These are phyloP conservation scores for Heliconius congener DNA, from an alignment of 1,140 invertebrate species.

Conservation along the genomic window DNA sequence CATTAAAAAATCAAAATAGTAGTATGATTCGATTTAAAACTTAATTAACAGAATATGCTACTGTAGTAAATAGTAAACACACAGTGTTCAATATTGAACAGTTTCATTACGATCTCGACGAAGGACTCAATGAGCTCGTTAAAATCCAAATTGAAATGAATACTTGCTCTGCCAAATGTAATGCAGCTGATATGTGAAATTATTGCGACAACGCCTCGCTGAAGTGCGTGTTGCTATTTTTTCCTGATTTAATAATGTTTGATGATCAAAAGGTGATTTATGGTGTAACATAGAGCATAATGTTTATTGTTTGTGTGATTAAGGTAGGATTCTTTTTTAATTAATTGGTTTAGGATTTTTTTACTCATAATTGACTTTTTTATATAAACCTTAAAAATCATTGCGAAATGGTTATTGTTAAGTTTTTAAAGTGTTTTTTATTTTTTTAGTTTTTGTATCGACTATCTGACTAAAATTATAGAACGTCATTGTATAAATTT, in stretches of 20 bases:
- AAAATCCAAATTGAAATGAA: constrained; percentile 13
- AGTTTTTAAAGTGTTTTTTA: too few relatives aligned
- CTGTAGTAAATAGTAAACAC: constrained; percentile 5
- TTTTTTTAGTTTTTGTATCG: too few relatives aligned
- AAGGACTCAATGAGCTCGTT: constrained; percentile 12
- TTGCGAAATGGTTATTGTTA: too few relatives aligned
- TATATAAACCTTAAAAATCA: too few relatives aligned
- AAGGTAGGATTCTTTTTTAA: too few relatives aligned
- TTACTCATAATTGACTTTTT: too few relatives aligned
- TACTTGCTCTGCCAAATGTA: constrained; percentile 6
- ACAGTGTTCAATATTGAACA: constrained; percentile 11
- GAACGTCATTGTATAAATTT: not conserved
- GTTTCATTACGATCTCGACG: constrained; percentile 5
- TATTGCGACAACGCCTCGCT: not conserved
- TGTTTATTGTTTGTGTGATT: not conserved
- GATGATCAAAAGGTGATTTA: not conserved
- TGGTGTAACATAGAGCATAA: not conserved
- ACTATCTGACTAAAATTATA: too few relatives aligned
- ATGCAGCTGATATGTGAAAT: not conserved
- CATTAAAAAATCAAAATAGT: too few relatives aligned
- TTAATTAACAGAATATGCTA: not conserved
- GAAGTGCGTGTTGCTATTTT: not conserved
- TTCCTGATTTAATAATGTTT: not conserved
- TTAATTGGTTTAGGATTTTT: too few relatives aligned
- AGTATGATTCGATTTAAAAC: not conserved